Base-by-base conservation (phyloP, 2,113 vertebrate genomes). In the Stigmatopora argus region DNA sequence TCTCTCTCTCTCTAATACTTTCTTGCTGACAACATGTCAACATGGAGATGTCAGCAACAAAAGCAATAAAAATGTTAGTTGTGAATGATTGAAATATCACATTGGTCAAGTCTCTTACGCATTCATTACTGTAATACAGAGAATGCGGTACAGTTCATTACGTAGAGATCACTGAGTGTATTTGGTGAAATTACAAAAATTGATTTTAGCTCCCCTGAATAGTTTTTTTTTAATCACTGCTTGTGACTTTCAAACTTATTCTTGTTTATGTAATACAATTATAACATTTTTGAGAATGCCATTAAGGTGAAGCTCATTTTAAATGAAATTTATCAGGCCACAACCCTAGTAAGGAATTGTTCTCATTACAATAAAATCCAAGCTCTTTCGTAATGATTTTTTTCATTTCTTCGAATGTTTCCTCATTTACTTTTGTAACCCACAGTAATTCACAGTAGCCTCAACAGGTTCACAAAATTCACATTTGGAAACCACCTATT, bases 31-130 rank as follows among this genome's bases (percentile, higher is more conserved):
- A 88, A 62, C 74, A 78, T 88, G 85, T 87, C 87, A 89, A 81
- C 79, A 73, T 62, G 69, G 74, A 75, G 77, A 83, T 85, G 86
- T 86, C 89, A 86, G 81, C 83, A 85, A 84, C 82, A 86, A 84
- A 81, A 84, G 78, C 82, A 85, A 81, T 83, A 88, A 80, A 81
- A 83, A 65, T 62, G 69, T 67, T 82, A 64, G 48, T 67, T 62
- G 79, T 77, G 83, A 84, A 78, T 87, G 87, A 88, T 87, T 87
- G 87, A 89, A 82, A 87, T 86, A 74, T 86, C 79, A 87, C 75
- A 78, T 77, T 77, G 71, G 74, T 82, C 73, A 19, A 60, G 66
- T 73, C 75, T 73, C 71, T 73, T 73, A 80, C 38, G 21, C n/a
- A 23, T 45, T 60, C 38, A 15, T 61, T 23, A 23, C n/a, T 61